Evolutionary conservation across 2,113 vertebrate species (phyloP).

Genomic region (Oreotrochilus melanogaster): DNA sequence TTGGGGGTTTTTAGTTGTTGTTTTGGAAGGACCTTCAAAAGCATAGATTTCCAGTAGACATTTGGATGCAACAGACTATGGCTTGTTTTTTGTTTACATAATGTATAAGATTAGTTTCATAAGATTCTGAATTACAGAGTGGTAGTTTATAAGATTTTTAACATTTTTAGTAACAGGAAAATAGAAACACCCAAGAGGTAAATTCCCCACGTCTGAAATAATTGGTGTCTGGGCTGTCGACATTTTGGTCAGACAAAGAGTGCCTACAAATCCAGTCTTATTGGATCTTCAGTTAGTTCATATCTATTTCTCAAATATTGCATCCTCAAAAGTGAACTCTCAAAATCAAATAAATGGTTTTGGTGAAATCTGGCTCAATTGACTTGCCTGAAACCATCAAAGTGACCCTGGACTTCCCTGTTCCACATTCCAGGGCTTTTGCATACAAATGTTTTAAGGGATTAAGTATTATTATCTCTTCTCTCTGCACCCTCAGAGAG

Average conservation of each 20-base stretch:
- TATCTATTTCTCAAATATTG: rapidly evolving
- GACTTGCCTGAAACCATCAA: background rate
- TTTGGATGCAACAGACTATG: background rate
- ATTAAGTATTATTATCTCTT: background rate
- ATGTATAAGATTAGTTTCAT: background rate
- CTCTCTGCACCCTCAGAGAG: background rate
- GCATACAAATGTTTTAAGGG: background rate
- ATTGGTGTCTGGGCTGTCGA: background rate
- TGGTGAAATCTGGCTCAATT: background rate
- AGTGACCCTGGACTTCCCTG: background rate
- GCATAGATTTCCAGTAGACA: background rate
- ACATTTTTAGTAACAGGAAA: background rate
- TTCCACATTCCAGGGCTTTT: background rate
- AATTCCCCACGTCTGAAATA: background rate
- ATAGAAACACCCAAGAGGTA: background rate
- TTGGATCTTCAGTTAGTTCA: background rate
- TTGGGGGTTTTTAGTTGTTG: background rate
- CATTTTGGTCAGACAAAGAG: background rate
- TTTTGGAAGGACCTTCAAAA: background rate
- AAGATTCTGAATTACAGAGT: background rate
- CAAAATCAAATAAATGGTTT: background rate
- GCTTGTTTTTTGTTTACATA: background rate
- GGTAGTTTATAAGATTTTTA: background rate
- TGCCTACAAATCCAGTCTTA: background rate
- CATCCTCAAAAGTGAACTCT: background rate